Evolutionary conservation across 2,888 invertebrate genomes (phyloP).

Genomic region (Cryptocephalus primarius): DNA sequence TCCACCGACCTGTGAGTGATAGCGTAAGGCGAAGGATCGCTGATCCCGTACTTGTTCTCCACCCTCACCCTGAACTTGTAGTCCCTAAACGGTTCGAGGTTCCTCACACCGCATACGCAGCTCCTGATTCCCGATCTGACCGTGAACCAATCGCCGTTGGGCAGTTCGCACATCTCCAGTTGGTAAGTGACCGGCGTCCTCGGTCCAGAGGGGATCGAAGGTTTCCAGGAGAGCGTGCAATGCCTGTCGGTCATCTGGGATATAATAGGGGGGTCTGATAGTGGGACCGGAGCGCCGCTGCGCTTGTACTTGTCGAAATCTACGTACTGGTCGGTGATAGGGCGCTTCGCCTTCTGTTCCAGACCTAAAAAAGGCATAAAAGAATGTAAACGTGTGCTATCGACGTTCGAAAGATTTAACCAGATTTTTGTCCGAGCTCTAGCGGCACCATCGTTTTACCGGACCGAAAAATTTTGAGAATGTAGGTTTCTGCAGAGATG

Average conservation of each 20-base stretch:
- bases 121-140: conserved; percentile 76
- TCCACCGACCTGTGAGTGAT: conserved; percentile 51
- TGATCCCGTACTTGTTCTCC: conserved; percentile 92
- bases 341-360: conserved; percentile 55
- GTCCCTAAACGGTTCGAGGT: conserved; percentile 85
- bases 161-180: conserved; percentile 87
- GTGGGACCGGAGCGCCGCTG: conserved; percentile 75
- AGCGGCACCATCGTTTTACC: no score
- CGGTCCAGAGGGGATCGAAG: conserved; percentile 79
- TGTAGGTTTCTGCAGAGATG: no score
- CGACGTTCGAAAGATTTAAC: neutral
- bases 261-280: conserved; percentile 85
- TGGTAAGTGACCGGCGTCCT: conserved; percentile 87
- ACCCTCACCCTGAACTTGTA: conserved; percentile 93
- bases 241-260: conserved; percentile 84
- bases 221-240: conserved; percentile 86
- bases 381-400: conserved; percentile 5
- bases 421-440: neutral
- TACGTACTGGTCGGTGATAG: conserved; percentile 67
- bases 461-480: no score
- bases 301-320: conserved; percentile 76
- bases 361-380: conserved; percentile 31
- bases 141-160: conserved; percentile 88
- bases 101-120: conserved; percentile 80
- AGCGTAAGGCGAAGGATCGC: conserved; percentile 90